Conservation (phyloP, 2,113 vertebrate species). For the Tetrax tetrax region DNA sequence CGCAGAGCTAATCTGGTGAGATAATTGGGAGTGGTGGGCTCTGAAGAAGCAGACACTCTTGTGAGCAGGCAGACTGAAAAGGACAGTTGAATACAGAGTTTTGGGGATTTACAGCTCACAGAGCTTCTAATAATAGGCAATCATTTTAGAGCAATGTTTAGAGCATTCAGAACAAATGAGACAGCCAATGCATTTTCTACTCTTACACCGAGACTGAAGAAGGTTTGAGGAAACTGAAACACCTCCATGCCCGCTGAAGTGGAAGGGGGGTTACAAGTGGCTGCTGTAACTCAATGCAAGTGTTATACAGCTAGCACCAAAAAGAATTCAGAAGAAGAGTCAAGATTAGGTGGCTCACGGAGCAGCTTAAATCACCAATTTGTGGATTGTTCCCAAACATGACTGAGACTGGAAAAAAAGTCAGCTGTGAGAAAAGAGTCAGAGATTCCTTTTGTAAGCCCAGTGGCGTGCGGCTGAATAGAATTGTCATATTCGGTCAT, state of each 20-base stretch:
- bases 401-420: neutral
- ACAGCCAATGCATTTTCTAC: neutral
- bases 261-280: neutral
- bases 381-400: neutral
- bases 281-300: neutral
- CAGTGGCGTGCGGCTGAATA: neutral
- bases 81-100: neutral
- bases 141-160: neutral
- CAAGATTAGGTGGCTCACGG: neutral
- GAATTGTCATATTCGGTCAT: neutral
- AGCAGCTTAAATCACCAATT: neutral
- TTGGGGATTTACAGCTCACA: neutral
- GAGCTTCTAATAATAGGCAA: neutral
- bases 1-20: neutral
- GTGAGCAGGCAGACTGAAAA: neutral
- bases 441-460: neutral
- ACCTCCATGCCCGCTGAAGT: neutral
- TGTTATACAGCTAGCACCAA: neutral
- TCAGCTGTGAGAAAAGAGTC: neutral
- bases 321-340: neutral
- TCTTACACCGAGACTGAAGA: neutral
- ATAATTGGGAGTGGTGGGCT: neutral
- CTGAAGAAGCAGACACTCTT: neutral
- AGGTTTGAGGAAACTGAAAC: conserved; percentile 1
- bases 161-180: neutral